A percentile compares a stretch with the other conserved stretches of the same genome.
Evolutionary conservation across 1,140 invertebrate genomes (phyloP).

Genomic region (Lepidurus arcticus): DNA sequence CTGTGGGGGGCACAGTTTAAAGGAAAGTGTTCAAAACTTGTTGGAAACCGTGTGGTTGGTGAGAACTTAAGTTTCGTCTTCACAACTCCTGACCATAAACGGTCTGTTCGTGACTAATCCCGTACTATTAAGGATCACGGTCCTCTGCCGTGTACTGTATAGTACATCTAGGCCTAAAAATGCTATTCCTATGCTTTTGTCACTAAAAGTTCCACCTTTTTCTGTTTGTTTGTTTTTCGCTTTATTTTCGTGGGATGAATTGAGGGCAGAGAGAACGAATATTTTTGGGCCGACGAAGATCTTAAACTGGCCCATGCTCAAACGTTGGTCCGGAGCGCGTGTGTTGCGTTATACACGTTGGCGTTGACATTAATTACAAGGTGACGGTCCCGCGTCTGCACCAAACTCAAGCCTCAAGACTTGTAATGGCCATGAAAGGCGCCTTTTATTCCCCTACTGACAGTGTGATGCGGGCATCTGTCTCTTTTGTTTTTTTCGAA

Average conservation of each 20-base stretch:
- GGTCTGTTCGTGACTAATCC: constrained; percentile 7
- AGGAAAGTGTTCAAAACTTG: neutral
- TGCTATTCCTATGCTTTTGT: neutral
- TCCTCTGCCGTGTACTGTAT: neutral
- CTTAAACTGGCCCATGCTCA: neutral
- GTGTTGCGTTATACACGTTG: neutral
- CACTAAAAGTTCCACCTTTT: neutral
- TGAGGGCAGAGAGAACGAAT: too few relatives aligned
- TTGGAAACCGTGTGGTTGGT: neutral
- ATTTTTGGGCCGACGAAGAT: too few relatives aligned
- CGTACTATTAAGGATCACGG: neutral
- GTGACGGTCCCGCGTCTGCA: neutral
- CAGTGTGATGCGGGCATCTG: neutral
- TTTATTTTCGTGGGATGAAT: neutral
- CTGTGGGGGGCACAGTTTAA: neutral
- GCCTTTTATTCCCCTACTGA: neutral
- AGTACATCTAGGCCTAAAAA: neutral
- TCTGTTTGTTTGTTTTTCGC: too few relatives aligned
- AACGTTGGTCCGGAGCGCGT: neutral
- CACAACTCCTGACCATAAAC: neutral
- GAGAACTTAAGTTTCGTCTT: neutral
- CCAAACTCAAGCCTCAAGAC: neutral
- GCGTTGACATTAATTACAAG: constrained; percentile 9
- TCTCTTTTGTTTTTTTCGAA: neutral
- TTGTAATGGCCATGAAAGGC: neutral